Percentiles rank a stretch among this genome's conserved stretches.
Evolutionary conservation across 2,888 invertebrate species (phyloP).

Genomic region (Drosophila borborema): DNA sequence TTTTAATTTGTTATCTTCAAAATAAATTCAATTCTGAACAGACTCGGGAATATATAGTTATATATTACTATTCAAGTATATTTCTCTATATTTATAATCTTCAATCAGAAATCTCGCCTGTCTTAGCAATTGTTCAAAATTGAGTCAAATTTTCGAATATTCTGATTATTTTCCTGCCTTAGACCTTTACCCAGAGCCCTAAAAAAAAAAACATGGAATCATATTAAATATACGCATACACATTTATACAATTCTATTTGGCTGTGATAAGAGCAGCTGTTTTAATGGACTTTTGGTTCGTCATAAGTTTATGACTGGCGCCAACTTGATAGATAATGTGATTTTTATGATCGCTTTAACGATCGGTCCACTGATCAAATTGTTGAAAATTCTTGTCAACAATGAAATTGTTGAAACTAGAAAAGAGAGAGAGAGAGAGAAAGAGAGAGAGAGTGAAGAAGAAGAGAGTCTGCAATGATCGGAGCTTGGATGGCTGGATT

Average conservation of each 20-base stretch:
- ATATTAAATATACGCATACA: background rate
- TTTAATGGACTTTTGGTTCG: slow-evolving; percentile 45
- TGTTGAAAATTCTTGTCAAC: slow-evolving; percentile 19
- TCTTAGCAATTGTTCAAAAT: background rate
- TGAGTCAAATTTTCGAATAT: background rate
- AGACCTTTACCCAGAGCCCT: slow-evolving; percentile 8
- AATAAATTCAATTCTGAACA: no score
- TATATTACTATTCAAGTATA: background rate
- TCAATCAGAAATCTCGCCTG: background rate
- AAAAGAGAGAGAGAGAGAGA: background rate
- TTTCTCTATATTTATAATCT: background rate
- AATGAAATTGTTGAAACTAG: slow-evolving; percentile 15
- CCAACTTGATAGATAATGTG: slow-evolving; percentile 70
- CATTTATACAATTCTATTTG: background rate
- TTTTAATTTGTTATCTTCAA: no score
- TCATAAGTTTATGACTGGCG: slow-evolving; percentile 81
- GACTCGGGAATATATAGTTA: no score
- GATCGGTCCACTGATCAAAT: slow-evolving; percentile 65
- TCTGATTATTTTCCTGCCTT: background rate
- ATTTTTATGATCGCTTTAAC: slow-evolving; percentile 69
- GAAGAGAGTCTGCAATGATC: slow-evolving; percentile 14
- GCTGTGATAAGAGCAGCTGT: slow-evolving; percentile 60
- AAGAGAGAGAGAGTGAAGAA: no score
- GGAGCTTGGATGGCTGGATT: slow-evolving; percentile 2
- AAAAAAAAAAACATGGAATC: slow-evolving; percentile 1